These are phyloP conservation scores for Manis pentadactyla DNA, from an alignment of 2,797 vertebrate genomes.

Conservation along the genomic window DNA sequence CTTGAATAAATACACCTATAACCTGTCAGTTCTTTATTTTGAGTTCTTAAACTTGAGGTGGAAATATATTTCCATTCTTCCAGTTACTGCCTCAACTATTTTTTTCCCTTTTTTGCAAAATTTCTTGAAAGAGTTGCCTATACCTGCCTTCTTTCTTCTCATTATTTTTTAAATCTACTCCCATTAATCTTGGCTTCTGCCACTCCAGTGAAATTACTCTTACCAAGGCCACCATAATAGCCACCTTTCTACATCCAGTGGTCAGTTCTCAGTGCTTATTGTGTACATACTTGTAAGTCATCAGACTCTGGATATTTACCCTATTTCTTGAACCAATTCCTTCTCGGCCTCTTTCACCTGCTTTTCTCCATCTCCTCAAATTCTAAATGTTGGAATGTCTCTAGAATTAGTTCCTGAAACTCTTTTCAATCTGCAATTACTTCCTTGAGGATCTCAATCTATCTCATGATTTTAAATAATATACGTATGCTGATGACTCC, in stretches of 20 bases:
- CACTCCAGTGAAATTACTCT: not conserved
- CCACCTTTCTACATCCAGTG: rapidly evolving
- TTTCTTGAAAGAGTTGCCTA: not conserved
- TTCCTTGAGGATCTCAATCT: not conserved
- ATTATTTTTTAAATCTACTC: not conserved
- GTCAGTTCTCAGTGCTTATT: not conserved
- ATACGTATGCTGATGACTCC: too few species aligned
- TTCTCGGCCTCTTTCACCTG: not conserved
- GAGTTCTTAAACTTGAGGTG: too few species aligned
- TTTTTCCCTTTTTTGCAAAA: not conserved
- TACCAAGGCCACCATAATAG: too few species aligned
- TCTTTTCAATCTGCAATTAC: not conserved
- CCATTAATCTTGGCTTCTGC: not conserved
- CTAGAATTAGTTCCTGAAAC: not conserved
- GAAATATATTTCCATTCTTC: not conserved
- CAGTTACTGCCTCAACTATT: not conserved
- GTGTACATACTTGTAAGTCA: not conserved
- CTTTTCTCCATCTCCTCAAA: not conserved
- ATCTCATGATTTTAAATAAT: not conserved
- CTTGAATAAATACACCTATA: not conserved
- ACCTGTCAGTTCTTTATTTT: not conserved
- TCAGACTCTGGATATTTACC: not conserved
- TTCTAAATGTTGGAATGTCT: not conserved
- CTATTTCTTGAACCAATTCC: not conserved
- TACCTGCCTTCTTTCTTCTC: not conserved